A percentile compares a stretch with the other conserved stretches of the same genome.
Conservation (phyloP, 2,797 vertebrate species). For the Champsocephalus esox region DNA sequence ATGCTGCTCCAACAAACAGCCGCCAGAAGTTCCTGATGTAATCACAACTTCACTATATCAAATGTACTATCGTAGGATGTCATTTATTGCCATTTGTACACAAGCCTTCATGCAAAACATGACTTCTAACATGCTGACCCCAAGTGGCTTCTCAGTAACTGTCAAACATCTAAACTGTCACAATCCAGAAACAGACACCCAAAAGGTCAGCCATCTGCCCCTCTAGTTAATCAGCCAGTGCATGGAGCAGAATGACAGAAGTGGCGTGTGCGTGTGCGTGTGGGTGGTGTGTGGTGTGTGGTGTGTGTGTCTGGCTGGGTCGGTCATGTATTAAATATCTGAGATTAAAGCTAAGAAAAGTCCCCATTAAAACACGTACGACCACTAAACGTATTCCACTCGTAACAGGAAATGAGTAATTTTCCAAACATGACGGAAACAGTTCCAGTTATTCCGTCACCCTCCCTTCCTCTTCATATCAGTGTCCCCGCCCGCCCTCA, state of each 20-base stretch:
- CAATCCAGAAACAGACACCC: conserved; percentile 55
- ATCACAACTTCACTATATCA: neutral
- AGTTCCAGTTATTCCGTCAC: conserved; percentile 45
- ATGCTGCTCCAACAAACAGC: neutral
- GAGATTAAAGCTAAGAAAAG: conserved; percentile 42
- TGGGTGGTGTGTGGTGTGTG: conserved; percentile 13
- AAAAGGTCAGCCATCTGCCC: conserved; percentile 82
- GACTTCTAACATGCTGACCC: conserved; percentile 40
- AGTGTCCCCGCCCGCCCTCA: conserved; percentile 39
- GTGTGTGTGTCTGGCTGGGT: conserved; percentile 8
- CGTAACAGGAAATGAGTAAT: conserved; percentile 58
- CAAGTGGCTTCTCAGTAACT: conserved; percentile 49
- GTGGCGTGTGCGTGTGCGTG: conserved; percentile 21
- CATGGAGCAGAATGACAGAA: conserved; percentile 33
- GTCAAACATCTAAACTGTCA: conserved; percentile 47
- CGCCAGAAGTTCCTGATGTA: neutral
- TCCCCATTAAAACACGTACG: conserved; percentile 3
- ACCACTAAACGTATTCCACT: conserved; percentile 36
- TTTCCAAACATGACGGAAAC: conserved; percentile 52
- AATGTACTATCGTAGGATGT: neutral
- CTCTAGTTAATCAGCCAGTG: conserved; percentile 57
- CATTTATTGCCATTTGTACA: conserved; percentile 13
- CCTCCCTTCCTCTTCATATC: conserved; percentile 55
- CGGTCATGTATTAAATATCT: conserved; percentile 42
- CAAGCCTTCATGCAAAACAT: conserved; percentile 16